phyloP scores from a whole-genome alignment of 2,888 invertebrate species.

The Blomia tropicalis region DNA sequence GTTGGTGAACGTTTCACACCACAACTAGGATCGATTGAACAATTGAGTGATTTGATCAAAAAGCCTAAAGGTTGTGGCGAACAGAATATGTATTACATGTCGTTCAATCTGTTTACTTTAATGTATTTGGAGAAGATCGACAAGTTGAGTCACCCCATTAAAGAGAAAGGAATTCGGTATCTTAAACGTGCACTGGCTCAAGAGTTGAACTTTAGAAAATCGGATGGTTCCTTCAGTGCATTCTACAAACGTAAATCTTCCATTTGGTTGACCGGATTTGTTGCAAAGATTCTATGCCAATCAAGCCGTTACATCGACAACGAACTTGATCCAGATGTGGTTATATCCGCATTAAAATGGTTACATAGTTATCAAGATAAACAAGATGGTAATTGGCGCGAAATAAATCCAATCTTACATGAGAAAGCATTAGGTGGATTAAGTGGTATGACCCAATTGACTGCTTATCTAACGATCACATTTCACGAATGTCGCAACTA shows the following conservation, averaged over 20 bases:
- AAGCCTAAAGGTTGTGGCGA: constrained; percentile 31
- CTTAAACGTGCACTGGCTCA: constrained; percentile 27
- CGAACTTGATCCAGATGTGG: constrained; percentile 27
- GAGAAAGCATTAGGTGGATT: constrained; percentile 30
- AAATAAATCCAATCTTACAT: constrained; percentile 29
- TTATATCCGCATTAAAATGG: constrained; percentile 28
- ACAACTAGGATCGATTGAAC: background rate
- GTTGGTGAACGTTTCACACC: background rate
- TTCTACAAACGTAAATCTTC: constrained; percentile 26
- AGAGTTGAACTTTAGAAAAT: constrained; percentile 28
- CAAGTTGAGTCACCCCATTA: constrained; percentile 25
- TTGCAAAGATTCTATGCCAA: constrained; percentile 30
- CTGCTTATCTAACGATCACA: constrained; percentile 29
- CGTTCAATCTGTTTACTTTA: constrained; percentile 30
- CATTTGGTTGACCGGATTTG: constrained; percentile 31
- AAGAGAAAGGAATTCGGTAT: constrained; percentile 27
- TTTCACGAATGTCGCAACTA: constrained; percentile 23
- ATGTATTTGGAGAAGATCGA: constrained; percentile 27
- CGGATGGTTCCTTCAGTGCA: constrained; percentile 29
- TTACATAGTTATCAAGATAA: constrained; percentile 25
- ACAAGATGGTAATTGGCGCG: constrained; percentile 28
- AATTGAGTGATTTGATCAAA: constrained; percentile 20
- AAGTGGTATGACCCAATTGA: constrained; percentile 26
- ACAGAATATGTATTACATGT: constrained; percentile 30
- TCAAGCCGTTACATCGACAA: constrained; percentile 20